phyloP scores from a whole-genome alignment of 2,113 vertebrate genomes.

The Daubentonia madagascariensis region DNA sequence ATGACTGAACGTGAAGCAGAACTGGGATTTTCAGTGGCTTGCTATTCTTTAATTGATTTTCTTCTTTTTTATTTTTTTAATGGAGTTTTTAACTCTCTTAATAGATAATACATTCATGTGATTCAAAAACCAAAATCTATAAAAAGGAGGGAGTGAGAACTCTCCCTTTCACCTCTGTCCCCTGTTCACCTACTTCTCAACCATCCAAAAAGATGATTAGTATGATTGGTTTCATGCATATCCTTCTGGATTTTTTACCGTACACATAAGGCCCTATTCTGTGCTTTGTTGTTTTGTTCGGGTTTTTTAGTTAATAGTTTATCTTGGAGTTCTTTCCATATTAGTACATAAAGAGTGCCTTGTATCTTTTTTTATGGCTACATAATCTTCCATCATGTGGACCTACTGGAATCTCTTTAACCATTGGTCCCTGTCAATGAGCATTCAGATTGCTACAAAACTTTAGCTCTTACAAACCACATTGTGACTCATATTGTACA shows the following conservation, averaged over 20 bases:
- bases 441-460: neutral
- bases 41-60: neutral
- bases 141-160: neutral
- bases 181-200: neutral
- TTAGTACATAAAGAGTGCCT: rapidly evolving
- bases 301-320: neutral
- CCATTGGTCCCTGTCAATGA: too few relatives aligned
- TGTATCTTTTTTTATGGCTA: neutral
- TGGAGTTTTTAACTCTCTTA: neutral
- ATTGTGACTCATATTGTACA: neutral
- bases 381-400: neutral
- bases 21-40: neutral
- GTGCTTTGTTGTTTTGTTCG: neutral
- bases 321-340: neutral
- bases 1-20: neutral
- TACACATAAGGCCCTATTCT: neutral
- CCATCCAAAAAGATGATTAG: neutral
- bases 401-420: neutral
- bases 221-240: neutral
- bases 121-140: neutral
- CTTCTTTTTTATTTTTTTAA: neutral
- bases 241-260: neutral
- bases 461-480: neutral
- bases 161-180: neutral
- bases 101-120: neutral